Evolutionary conservation across 2,888 invertebrate species (phyloP), one percentile per base, ranked within the genome.

Genomic region (Drosophila percnosoma): DNA sequence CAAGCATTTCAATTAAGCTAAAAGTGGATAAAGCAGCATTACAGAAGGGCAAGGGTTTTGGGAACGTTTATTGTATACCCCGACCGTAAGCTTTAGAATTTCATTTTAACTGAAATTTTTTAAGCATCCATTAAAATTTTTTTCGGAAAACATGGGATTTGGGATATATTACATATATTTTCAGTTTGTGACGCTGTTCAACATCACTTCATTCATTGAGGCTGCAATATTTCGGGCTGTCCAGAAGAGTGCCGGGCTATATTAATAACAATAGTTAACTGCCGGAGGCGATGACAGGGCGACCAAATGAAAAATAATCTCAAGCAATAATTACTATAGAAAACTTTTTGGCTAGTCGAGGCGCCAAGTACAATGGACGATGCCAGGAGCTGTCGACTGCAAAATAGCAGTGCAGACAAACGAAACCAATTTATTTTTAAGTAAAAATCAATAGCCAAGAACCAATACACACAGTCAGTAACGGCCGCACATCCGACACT

Each of bases 341-440:
- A 81, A 85, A 86, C 51, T 87, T 85, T 82, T 71, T 40, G 76
- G 64, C 62, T 55, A 63, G 62, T 42, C 66, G n/a, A 61, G 49
- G 10, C 34, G 62, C 21, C 10, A 15, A 52, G 45, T 60, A 51
- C 59, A 42, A 59, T 51, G 60, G 58, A 59, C 63, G 27, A 8
- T 27, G 48, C 42, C 11, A 31, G 45, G 34, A 42, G 78, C 58
- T 66, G 72, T 59, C 57, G 80, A 80, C 61, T 59, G 68, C 58
- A 55, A 58, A 68, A 70, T 40, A 64, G 75, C 68, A 67, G 42
- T 60, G 69, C 83, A 75, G 88, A 88, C 84, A 89, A 87, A 87
- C 89, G 89, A 87, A 87, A 89, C 87, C 87, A 89, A 87, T 87
- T 87, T 87, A 89, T 87, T 89, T 87, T 74, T 77, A 82, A 89